These are phyloP conservation scores for Gadopsis marmoratus DNA, from an alignment of 2,797 vertebrate genomes.

Conservation along the genomic window DNA sequence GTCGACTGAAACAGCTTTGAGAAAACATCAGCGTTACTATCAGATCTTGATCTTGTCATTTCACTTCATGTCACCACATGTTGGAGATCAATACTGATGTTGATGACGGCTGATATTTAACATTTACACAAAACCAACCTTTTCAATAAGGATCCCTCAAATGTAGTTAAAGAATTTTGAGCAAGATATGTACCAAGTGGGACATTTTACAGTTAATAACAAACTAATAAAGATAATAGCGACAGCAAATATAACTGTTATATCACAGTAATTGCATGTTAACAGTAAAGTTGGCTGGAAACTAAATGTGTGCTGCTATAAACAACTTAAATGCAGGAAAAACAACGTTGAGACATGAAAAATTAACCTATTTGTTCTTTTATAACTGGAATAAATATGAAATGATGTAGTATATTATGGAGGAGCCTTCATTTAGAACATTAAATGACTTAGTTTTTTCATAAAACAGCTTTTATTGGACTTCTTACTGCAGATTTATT, in stretches of 20 bases:
- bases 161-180: too few species aligned
- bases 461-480: neutral
- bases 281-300: neutral
- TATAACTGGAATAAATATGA: neutral
- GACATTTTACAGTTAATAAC: neutral
- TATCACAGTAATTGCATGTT: too few species aligned
- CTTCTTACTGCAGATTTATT: too few species aligned
- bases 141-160: neutral
- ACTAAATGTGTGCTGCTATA: neutral
- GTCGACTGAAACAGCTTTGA: too few species aligned
- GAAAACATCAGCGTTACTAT: too few species aligned
- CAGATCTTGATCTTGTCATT: too few species aligned
- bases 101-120: neutral
- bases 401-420: neutral
- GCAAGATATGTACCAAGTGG: too few species aligned
- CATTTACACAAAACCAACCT: neutral
- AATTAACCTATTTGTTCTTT: neutral
- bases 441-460: neutral
- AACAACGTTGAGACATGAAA: neutral
- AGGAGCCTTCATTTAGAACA: neutral
- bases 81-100: neutral
- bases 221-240: neutral
- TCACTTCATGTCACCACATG: too few species aligned
- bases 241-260: neutral
- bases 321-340: neutral